Evolutionary conservation across 2,113 vertebrate genomes (phyloP).

Genomic region (Grammomys dolichurus): DNA sequence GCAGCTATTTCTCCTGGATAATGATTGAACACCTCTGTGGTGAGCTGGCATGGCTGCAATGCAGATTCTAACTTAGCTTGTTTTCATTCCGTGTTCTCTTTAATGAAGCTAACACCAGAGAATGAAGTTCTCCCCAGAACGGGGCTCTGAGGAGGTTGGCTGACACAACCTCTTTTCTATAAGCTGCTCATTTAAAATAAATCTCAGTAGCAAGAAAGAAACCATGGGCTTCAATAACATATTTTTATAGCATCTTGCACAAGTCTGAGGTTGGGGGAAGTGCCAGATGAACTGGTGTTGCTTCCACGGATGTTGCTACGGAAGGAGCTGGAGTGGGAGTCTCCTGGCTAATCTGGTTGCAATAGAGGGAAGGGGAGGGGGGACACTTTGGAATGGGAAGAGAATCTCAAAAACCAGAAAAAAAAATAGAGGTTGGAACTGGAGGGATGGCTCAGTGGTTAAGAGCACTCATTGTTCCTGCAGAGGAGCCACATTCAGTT

Average conservation of each 20-base stretch:
- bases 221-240: background rate
- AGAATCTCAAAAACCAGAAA: background rate
- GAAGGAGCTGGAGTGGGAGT: background rate
- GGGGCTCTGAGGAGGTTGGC: slow-evolving; percentile 7
- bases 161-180: background rate
- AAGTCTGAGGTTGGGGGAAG: background rate
- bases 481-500: background rate
- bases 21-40: background rate
- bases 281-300: background rate
- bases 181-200: slow-evolving; percentile 26
- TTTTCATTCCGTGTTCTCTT: slow-evolving; percentile 54
- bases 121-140: background rate
- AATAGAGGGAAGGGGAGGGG: slow-evolving; percentile 50
- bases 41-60: background rate
- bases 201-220: slow-evolving; percentile 28
- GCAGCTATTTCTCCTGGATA: background rate
- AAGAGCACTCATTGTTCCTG: background rate
- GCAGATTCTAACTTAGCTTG: background rate
- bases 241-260: background rate
- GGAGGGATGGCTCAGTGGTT: background rate
- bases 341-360: slow-evolving; percentile 44
- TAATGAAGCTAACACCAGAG: background rate
- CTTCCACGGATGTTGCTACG: background rate
- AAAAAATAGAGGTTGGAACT: background rate
- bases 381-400: slow-evolving; percentile 22